These are phyloP conservation scores for Uloborus plumipes DNA, from an alignment of 2,888 invertebrate species.

Conservation along the genomic window DNA sequence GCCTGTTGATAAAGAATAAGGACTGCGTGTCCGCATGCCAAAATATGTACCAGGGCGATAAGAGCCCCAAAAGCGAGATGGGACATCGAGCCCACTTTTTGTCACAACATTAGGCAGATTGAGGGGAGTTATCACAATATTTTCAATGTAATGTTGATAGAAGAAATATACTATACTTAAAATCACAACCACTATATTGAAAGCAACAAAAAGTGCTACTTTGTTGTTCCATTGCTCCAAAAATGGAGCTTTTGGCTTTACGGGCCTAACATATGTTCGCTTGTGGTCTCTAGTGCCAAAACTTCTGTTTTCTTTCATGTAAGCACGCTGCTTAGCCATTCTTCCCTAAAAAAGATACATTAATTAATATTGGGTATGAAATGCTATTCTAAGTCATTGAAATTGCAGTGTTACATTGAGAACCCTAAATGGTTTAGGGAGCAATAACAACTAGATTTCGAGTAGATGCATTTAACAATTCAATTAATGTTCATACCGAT, in stretches of 20 bases:
- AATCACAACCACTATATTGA: constrained; percentile 62
- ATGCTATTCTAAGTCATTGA: too few relatives aligned
- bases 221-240: constrained; percentile 57
- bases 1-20: constrained; percentile 89
- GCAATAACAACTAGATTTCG: too few relatives aligned
- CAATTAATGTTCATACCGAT: too few relatives aligned
- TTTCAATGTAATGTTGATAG: constrained; percentile 76
- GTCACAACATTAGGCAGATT: constrained; percentile 83
- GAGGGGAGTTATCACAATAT: constrained; percentile 88
- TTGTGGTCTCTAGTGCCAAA: constrained; percentile 14
- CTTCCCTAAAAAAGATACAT: too few relatives aligned
- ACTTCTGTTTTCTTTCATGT: constrained; percentile 21
- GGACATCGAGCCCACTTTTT: constrained; percentile 79
- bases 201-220: constrained; percentile 61
- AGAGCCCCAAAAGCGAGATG: constrained; percentile 92
- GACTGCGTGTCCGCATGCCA: constrained; percentile 91
- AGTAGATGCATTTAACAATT: too few relatives aligned
- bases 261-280: constrained; percentile 13
- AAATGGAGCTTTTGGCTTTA: constrained; percentile 35
- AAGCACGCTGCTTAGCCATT: constrained; percentile 38
- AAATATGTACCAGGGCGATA: constrained; percentile 90
- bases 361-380: too few relatives aligned
- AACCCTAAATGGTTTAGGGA: too few relatives aligned
- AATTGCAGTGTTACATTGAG: too few relatives aligned
- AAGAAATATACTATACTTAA: constrained; percentile 64